A percentile compares a stretch with the other conserved stretches of the same genome.
Conservation (phyloP, 2,797 vertebrate genomes). For the Morus bassanus region DNA sequence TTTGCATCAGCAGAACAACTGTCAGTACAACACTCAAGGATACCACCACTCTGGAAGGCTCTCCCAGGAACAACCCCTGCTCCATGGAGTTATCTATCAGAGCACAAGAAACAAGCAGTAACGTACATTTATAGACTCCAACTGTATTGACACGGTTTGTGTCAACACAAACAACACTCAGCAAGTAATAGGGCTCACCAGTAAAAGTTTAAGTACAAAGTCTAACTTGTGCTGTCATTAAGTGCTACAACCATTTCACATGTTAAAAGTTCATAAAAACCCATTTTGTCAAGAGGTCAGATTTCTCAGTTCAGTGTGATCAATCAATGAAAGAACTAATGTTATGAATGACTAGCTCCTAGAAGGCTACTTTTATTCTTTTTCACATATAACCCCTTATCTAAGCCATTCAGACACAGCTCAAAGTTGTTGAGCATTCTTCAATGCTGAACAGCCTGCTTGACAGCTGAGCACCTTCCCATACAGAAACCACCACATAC, state of each 20-base stretch:
- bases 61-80: background rate
- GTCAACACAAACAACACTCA: conserved; percentile 14
- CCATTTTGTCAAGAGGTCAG: background rate
- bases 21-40: background rate
- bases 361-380: background rate
- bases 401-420: background rate
- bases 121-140: background rate
- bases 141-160: background rate
- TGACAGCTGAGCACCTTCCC: background rate
- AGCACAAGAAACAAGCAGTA: background rate
- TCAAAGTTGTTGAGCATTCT: background rate
- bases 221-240: background rate
- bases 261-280: background rate
- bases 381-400: background rate
- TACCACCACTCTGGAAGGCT: background rate
- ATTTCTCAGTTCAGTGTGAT: background rate
- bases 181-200: background rate
- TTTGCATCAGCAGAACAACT: background rate
- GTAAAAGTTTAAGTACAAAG: conserved; percentile 35
- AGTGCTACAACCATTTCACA: background rate
- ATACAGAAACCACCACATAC: background rate
- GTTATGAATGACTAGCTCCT: background rate
- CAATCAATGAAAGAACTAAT: background rate
- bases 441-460: background rate
- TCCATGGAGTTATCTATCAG: background rate